Conservation (phyloP, 1,140 invertebrate species). For the Drepana arcuata region DNA sequence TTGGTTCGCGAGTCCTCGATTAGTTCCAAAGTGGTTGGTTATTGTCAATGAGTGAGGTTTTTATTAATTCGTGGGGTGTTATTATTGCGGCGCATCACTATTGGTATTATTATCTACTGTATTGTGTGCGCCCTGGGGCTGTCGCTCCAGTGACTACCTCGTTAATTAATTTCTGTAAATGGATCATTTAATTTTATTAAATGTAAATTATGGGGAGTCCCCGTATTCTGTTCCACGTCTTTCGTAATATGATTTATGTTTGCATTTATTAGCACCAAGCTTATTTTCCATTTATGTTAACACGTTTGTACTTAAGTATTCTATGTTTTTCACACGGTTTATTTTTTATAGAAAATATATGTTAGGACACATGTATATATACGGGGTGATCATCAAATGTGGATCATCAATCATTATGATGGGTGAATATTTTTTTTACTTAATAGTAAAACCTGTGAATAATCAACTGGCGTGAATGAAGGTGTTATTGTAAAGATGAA, state of each 20-base stretch:
- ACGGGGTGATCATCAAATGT: too few relatives aligned
- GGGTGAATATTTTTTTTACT: too few relatives aligned
- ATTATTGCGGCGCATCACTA: conserved; percentile 48
- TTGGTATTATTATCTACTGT: conserved; percentile 48
- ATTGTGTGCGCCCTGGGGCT: conserved; percentile 35
- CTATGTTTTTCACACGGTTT: too few relatives aligned
- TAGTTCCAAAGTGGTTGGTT: conserved; percentile 53
- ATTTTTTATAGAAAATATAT: too few relatives aligned
- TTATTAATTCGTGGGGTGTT: conserved; percentile 61
- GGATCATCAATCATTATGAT: too few relatives aligned
- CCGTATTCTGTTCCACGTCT: conserved; percentile 25
- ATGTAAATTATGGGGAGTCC: conserved; percentile 63
- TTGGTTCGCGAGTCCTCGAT: conserved; percentile 45
- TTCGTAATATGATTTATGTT: conserved; percentile 31
- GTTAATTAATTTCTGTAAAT: conserved; percentile 71
- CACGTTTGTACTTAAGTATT: too few relatives aligned
- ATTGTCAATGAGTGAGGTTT: conserved; percentile 66
- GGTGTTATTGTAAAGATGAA: too few relatives aligned
- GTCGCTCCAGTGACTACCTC: conserved; percentile 60
- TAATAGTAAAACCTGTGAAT: too few relatives aligned
- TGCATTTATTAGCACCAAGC: not conserved
- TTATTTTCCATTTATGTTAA: too few relatives aligned
- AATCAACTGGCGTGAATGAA: too few relatives aligned
- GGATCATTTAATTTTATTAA: conserved; percentile 72
- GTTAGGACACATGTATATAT: too few relatives aligned